phyloP scores from a whole-genome alignment of 2,113 vertebrate species.

The Macaca fascicularis region T2T-MFA8v1.1 NC_088378.1:125098001-125098500 shows the following conservation, averaged over 20 bases:
- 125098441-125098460: not conserved
- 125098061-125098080: slow-evolving; percentile 16
- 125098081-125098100: not conserved
- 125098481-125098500: not conserved
- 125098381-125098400: not conserved
- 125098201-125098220: not conserved
- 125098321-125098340: not conserved
- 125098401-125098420: not conserved
- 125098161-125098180: not conserved
- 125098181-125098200: not conserved
- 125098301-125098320: not conserved
- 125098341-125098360: not conserved
- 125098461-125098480: not conserved
- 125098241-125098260: not conserved
- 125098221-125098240: not conserved
- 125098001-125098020: not conserved
- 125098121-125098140: not conserved
- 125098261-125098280: not conserved
- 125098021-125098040: slow-evolving; percentile 7
- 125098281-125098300: not conserved
- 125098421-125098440: not conserved
- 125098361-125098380: not conserved
- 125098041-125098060: not conserved
- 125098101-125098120: not conserved
- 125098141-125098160: not conserved